Evolutionary conservation across 2,113 vertebrate genomes (phyloP).

Genomic region (Malurus alboscapulatus): DNA sequence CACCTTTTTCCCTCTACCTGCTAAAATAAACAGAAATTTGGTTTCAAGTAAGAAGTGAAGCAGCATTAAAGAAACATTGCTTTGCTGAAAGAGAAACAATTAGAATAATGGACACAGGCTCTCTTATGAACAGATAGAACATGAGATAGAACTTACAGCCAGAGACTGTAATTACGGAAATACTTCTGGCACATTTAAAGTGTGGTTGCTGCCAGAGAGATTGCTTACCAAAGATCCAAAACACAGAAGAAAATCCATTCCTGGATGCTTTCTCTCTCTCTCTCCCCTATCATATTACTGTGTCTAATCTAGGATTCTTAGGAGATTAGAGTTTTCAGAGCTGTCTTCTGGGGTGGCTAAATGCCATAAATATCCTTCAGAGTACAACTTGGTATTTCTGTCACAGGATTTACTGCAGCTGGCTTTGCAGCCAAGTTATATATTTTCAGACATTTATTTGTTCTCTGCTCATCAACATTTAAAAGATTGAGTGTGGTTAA

Average conservation of each 20-base stretch:
- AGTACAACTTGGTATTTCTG: not conserved
- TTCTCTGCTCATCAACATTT: not conserved
- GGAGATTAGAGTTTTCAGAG: constrained; percentile 20
- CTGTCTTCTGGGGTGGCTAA: constrained; percentile 2
- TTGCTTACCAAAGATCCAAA: not conserved
- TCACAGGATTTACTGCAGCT: constrained; percentile 27
- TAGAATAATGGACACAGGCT: not conserved
- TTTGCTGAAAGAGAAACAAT: not conserved
- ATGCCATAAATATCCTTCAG: constrained; percentile 27
- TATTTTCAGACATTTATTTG: constrained; percentile 18
- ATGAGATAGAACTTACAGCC: not conserved
- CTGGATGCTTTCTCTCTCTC: not conserved
- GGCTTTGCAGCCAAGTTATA: not conserved
- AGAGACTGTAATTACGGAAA: not conserved
- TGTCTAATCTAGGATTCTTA: constrained; percentile 15
- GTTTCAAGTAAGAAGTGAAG: not conserved
- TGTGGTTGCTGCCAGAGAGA: not conserved
- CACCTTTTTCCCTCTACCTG: not conserved
- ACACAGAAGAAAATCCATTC: not conserved
- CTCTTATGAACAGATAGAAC: not conserved
- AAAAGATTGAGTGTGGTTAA: constrained; percentile 14
- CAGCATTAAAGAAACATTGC: not conserved
- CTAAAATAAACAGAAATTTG: not conserved
- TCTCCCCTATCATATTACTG: not conserved
- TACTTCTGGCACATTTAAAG: not conserved